A percentile compares a stretch with the other conserved stretches of the same genome.
Evolutionary conservation across 2,888 invertebrate genomes (phyloP).

Genomic region (Saturnia japonica): DNA sequence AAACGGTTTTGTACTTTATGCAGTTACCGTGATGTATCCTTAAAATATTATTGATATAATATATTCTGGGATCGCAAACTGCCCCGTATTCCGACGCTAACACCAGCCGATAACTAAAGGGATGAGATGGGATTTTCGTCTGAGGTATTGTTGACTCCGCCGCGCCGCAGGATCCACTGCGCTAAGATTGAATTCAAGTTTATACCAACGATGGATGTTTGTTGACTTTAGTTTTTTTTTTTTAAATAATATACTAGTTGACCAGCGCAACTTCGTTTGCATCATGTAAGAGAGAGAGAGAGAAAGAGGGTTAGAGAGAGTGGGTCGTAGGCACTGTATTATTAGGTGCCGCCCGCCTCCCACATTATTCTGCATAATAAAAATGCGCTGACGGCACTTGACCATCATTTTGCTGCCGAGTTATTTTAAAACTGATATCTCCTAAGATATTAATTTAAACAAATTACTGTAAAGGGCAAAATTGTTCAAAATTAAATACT

Average conservation of each 20-base stretch:
- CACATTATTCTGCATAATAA: too few relatives aligned
- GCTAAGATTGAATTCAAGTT: not conserved
- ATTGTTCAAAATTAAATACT: too few relatives aligned
- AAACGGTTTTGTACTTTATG: not conserved
- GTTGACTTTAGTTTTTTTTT: not conserved
- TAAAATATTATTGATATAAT: not conserved
- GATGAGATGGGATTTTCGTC: not conserved
- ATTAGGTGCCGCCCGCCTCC: too few relatives aligned
- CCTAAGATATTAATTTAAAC: too few relatives aligned
- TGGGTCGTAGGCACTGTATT: too few relatives aligned
- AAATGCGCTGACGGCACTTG: too few relatives aligned
- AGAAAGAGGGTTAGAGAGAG: too few relatives aligned
- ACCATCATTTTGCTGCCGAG: too few relatives aligned
- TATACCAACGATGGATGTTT: not conserved
- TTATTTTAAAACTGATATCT: too few relatives aligned
- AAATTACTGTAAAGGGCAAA: too few relatives aligned
- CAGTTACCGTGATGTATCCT: not conserved
- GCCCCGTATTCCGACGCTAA: not conserved
- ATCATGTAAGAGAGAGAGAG: too few relatives aligned
- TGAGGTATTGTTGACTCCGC: slow-evolving; percentile 3
- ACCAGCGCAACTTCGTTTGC: too few relatives aligned
- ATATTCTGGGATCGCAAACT: not conserved
- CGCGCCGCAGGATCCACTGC: not conserved
- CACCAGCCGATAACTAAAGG: not conserved
- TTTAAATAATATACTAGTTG: not conserved